Evolutionary conservation across 64 coral and sea anemone species (phyloP).

Genomic region (Montipora efflorescens): DNA sequence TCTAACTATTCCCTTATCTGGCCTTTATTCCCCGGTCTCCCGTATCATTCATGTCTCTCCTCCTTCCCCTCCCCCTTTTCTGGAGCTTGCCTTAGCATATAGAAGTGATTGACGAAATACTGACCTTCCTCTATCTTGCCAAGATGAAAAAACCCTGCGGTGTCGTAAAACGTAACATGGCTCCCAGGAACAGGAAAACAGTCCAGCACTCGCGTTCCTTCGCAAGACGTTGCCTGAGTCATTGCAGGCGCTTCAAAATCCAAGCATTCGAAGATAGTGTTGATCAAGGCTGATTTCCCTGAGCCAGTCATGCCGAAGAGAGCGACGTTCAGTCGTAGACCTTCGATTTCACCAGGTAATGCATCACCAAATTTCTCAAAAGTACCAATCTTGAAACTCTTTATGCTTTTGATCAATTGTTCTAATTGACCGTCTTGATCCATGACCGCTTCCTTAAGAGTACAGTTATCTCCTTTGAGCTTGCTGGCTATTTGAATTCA

Average conservation of each 20-base stretch:
- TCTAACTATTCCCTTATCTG: too few species aligned
- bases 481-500: too few species aligned
- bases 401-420: not conserved
- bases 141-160: slow-evolving; percentile 79
- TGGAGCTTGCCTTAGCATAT: not conserved
- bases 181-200: slow-evolving; percentile 16
- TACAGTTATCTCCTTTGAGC: not conserved
- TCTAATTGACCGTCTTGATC: not conserved
- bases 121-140: slow-evolving; percentile 19
- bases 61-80: not conserved
- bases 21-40: too few species aligned
- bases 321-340: slow-evolving; percentile 56
- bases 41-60: too few species aligned
- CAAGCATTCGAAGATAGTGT: slow-evolving; percentile 74
- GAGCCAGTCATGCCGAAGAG: slow-evolving; percentile 81
- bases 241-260: not conserved
- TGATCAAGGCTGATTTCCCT: slow-evolving; percentile 86
- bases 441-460: not conserved
- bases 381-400: not conserved
- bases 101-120: not conserved
- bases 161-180: slow-evolving; percentile 67
- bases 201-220: slow-evolving; percentile 68
- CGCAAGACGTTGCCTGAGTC: slow-evolving; percentile 57
- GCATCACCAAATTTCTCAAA: slow-evolving; percentile 59
- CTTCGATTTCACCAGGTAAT: slow-evolving; percentile 65